phyloP scores from a whole-genome alignment of 53 echinoderm and acorn worm species.

The Henricia sp. region DNA sequence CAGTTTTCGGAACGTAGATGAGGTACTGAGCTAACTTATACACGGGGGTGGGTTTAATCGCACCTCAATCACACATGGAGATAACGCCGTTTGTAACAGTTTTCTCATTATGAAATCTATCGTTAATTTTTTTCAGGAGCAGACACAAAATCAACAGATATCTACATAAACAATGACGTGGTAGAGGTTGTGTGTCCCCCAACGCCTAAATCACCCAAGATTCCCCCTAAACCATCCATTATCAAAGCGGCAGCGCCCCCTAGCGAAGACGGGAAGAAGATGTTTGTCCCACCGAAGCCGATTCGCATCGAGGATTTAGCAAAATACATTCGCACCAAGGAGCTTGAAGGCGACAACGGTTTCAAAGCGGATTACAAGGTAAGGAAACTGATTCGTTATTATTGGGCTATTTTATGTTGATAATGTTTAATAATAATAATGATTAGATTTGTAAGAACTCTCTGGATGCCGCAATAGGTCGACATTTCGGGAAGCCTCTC shows the following conservation, averaged over 20 bases:
- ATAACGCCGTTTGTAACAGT: no score
- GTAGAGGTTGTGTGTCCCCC: not conserved
- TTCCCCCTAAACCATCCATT: not conserved
- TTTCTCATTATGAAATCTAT: not conserved
- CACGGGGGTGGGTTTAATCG: no score
- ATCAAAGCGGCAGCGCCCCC: not conserved
- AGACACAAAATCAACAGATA: not conserved
- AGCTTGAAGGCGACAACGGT: not conserved
- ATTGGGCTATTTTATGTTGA: no score
- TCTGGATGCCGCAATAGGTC: no score
- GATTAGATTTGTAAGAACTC: no score
- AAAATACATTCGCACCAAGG: not conserved
- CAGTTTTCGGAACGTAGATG: no score
- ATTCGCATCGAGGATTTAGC: not conserved
- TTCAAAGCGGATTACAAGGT: constrained; percentile 19
- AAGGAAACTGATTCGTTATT: no score
- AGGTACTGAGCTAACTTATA: no score
- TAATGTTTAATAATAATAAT: no score
- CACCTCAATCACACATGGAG: no score
- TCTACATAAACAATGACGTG: not conserved
- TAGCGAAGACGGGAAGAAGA: not conserved
- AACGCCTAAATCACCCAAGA: not conserved
- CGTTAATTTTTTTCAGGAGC: not conserved
- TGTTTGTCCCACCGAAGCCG: not conserved
- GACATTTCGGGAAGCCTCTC: no score